Conservation (phyloP, 2,113 vertebrate genomes). For the Trematocara marginatum region DNA sequence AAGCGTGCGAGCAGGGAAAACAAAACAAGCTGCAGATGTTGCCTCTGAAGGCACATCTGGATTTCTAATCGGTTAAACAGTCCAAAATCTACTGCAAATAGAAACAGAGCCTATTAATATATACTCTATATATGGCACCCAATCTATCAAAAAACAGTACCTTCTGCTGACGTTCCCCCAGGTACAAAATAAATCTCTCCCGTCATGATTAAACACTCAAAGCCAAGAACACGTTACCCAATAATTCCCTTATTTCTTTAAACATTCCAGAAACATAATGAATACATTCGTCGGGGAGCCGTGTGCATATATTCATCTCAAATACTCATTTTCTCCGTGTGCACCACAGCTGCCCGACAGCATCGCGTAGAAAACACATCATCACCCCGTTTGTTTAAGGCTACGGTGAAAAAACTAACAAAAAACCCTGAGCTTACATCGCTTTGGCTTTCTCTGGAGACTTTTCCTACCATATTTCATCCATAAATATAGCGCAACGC, state of each 20-base stretch:
- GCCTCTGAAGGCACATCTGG: neutral
- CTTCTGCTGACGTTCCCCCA: neutral
- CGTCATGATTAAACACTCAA: neutral
- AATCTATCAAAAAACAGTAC: neutral
- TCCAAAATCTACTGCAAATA: neutral
- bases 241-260: neutral
- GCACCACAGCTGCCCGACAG: neutral
- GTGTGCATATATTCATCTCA: neutral
- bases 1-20: neutral
- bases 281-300: neutral
- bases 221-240: neutral
- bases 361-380: neutral
- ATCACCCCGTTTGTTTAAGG: neutral
- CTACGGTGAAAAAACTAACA: neutral
- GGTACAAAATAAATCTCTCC: neutral
- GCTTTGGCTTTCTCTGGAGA: neutral
- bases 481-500: neutral
- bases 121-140: neutral
- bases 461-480: neutral
- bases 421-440: constrained; percentile 15
- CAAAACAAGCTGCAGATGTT: neutral
- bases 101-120: neutral
- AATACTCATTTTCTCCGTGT: neutral
- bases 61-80: neutral
- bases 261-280: neutral